Evolutionary conservation across 1,140 invertebrate genomes (phyloP), one percentile per base, ranked within the genome.

Genomic region (Atta cephalotes): DNA sequence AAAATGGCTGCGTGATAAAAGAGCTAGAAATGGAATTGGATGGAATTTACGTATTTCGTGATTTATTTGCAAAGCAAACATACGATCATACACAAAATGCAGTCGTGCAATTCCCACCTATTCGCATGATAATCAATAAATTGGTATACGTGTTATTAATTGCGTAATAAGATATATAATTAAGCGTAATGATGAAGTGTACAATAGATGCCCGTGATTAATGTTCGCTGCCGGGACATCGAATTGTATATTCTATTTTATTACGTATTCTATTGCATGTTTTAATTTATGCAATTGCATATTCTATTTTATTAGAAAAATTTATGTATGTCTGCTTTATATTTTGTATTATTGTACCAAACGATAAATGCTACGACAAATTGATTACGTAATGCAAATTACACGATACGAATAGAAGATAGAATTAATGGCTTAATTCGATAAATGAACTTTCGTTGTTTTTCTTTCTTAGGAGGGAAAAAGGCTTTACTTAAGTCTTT

Each of bases 11-110:
- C 58, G 21, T 28, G 25, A 70, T n/a, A 80, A 68, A 80, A 80
- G 49, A 51, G 39, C 9, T 3, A 68, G 31, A 81, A 70, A 21
- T 79, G n/a, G 16, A 53, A 78, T 65, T 35, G 39, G 14, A 51
- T 49, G 62, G 25, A 66, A 45, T 63, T 78, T 12, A 28, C 25
- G n/a, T 21, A 9, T 21, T 39, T 18, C 65, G 12, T 18, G 45
- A 16, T 71, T 28, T 80, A 70, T 80, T 80, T n/a, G 45, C n/a
- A 10, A 16, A 60, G 12, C n/a, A 66, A 79, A 80, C 25, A n/a
- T n/a, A 66, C 39, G 25, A 7, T 16, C 12, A 66, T n/a, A 79
- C 12, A 66, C 12, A 16, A 79, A 79, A 66, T n/a, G 25, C 39
- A 66, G 25, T 12, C 2, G 14, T 66, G 21, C 21, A n/a, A 6